Base-by-base conservation (phyloP, 2,113 vertebrate species). In the Irena cyanogastra region DNA sequence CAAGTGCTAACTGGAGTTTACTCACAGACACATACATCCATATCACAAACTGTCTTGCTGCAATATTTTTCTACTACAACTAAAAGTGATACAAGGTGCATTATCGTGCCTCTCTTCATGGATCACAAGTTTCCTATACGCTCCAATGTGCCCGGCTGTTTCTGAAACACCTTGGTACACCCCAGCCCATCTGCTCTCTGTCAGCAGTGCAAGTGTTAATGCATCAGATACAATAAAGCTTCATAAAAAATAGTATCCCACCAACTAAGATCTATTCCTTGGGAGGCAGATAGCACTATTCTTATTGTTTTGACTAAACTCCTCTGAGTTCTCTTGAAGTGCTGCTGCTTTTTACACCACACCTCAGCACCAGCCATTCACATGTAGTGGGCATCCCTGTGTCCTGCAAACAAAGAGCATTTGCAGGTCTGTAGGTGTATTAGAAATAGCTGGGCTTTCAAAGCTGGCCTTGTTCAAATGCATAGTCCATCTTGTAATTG, bases 401-500 rank as follows among this genome's bases (percentile, higher is more conserved):
- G 50, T n/a, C 30, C 91, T 82, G 54, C 64, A 65, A 91, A 49
- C 0, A 1, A 94, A 89, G 47, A 66, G 30, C 63, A 27, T 78
- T 95, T 87, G 49, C 77, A 75, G 81, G 60, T 70, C 70, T 78
- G 28, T 70, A 85, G 94, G 41, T 53, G 31, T 87, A 41, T 90
- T 75, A 91, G 93, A 94, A 90, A 76, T 75, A 90, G 19, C 50
- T 87, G 82, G 37, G 54, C 49, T 89, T 90, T 90, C 92, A 92
- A 59, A 87, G 52, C 23, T 47, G 59, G 81, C 71, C 83, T 84
- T 59, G 65, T 77, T 94, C 37, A 4, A 92, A 96, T 91, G 82
- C 83, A 74, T 39, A 86, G 93, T 94, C 86, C 86, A 94, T 84
- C 90, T 91, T 86, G 92, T 91, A 96, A 96, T 94, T 89, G 88